Base-by-base conservation (phyloP, 1,140 invertebrate genomes). In the Riptortus pedestris region DNA sequence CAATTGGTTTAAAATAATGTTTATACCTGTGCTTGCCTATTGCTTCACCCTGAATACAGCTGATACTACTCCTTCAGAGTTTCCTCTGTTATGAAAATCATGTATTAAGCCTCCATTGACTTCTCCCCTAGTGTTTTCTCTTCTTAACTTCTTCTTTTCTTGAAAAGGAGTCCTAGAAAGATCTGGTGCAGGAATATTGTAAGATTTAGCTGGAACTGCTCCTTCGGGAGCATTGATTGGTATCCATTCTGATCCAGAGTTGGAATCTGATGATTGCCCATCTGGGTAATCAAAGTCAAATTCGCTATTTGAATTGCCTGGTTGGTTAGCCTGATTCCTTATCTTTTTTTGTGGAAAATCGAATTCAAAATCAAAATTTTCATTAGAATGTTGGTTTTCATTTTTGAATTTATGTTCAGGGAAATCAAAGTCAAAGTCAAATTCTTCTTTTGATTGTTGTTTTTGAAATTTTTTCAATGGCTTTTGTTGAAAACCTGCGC, bases 181-280 rank as follows among this genome's bases (percentile, higher is more conserved):
- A 48, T 71, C 67, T 11, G 70, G 70, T 11, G 69, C 64, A 11
- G 66, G 64, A 16, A 69, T 69, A 20, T 68, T 67, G 51, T 70
- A 70, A 7, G 66, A 65, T 38, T 63, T 66, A 14, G 69, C 69
- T 4, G 70, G 70, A 2, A 69, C 68, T 5, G 69, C 66, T 12
- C 69, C 68, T 24, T 66, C 66, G 18, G 70, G 69, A n/a, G 70
- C 69, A 60, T 70, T 69, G 18, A 71, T 71, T 0, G 70, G 70
- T 18, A 66, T 69, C 70, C 70, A 71, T 52, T 68, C 67, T 1
- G 60, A 65, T 12, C 58, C 60, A 27, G 64, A 65, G 18, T 59
- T 33, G 16, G 28, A 29, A 18, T 9, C 24, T 33, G 24, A n/a
- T 27, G 52, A 16, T 57, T 27, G 16, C 16, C 24, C 52, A 14